Evolutionary conservation across 2,888 invertebrate genomes (phyloP).

Genomic region (Aspidiotus rigidus): DNA sequence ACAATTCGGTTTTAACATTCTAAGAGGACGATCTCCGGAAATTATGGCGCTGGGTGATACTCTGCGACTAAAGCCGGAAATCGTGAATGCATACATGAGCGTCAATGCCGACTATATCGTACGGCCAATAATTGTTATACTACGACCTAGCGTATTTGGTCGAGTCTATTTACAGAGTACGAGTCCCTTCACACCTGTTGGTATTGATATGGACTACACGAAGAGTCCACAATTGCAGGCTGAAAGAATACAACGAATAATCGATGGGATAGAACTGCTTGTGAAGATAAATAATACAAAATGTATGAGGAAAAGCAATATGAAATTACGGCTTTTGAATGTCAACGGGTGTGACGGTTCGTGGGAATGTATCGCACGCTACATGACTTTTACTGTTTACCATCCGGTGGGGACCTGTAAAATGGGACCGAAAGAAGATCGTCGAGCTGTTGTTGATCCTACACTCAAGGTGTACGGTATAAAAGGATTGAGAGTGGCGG

Average conservation of each 20-base stretch:
- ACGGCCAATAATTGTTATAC: constrained; percentile 1
- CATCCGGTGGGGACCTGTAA: constrained; percentile 14
- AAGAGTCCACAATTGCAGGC: background rate
- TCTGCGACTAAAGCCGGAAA: constrained; percentile 9
- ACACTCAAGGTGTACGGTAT: constrained; percentile 7
- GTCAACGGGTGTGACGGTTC: constrained; percentile 3
- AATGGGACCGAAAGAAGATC: constrained; percentile 19
- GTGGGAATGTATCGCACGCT: constrained; percentile 14
- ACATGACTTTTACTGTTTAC: constrained; percentile 11
- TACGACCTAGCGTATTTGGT: constrained; percentile 9
- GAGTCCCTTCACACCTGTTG: background rate
- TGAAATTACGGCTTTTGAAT: background rate
- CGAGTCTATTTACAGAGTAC: constrained; percentile 9
- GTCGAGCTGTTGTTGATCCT: constrained; percentile 10
- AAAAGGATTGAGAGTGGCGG: constrained; percentile 17
- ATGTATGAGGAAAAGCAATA: constrained; percentile 1
- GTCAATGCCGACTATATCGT: constrained; percentile 15
- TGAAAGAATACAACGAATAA: constrained; percentile 1
- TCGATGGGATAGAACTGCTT: constrained; percentile 7
- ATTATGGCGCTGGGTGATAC: background rate
- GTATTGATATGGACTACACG: constrained; percentile 8
- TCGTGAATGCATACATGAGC: background rate
- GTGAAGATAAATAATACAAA: background rate
- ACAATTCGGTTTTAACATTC: constrained; percentile 1
- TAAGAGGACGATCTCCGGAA: constrained; percentile 3